Percentiles rank a stretch among this genome's conserved stretches.
phyloP scores from a whole-genome alignment of 2,888 invertebrate genomes.

The Isotomurus palustris region DNA sequence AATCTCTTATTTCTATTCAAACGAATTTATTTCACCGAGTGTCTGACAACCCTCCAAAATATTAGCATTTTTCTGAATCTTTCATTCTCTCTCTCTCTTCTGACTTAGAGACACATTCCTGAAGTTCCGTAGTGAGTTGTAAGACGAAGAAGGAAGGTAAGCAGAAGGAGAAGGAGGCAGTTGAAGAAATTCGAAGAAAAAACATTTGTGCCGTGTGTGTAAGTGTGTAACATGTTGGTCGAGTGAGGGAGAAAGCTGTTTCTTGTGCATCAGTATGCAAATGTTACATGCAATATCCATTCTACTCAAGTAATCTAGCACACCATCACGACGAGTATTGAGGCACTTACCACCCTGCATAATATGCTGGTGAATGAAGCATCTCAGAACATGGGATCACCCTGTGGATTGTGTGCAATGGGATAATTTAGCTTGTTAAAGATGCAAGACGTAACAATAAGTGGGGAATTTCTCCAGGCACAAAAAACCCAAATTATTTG shows the following conservation, averaged over 20 bases:
- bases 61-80: too few species aligned
- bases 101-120: too few species aligned
- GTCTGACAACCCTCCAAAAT: too few species aligned
- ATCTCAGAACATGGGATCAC: not conserved
- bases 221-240: slow-evolving; percentile 1
- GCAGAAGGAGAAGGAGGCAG: too few species aligned
- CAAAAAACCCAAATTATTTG: not conserved
- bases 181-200: too few species aligned
- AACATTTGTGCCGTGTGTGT: not conserved
- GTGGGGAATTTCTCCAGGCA: not conserved
- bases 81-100: too few species aligned
- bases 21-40: too few species aligned
- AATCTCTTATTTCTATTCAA: too few species aligned
- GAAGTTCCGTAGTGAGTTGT: too few species aligned
- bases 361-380: not conserved
- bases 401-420: not conserved
- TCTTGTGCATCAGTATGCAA: slow-evolving; percentile 2
- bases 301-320: not conserved
- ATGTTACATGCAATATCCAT: not conserved
- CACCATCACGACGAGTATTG: not conserved
- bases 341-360: not conserved
- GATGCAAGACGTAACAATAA: not conserved
- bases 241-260: not conserved
- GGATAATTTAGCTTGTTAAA: not conserved
- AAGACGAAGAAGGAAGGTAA: too few species aligned